These are phyloP conservation scores for Microcebus tavaratra DNA, from an alignment of 2,113 vertebrate genomes.

Conservation along the genomic window DNA sequence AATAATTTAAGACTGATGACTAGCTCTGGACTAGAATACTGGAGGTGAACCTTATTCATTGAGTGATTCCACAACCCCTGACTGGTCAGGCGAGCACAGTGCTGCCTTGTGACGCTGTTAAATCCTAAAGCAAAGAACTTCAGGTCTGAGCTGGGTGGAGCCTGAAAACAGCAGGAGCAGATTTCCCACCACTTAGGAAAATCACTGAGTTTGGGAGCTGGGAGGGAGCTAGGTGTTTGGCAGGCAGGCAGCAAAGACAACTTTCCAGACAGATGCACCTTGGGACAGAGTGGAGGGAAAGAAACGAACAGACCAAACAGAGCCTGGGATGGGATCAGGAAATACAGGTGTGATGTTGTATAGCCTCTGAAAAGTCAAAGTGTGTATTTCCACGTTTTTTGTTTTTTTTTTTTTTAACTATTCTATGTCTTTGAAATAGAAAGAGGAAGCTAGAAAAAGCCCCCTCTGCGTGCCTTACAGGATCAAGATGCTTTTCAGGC, in stretches of 20 bases:
- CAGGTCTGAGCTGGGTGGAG: not conserved
- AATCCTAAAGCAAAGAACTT: not conserved
- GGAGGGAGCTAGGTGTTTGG: not conserved
- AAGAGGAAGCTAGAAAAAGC: not conserved
- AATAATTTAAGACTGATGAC: not conserved
- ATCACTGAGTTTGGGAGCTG: not conserved
- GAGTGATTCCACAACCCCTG: not conserved
- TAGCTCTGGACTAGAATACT: not conserved
- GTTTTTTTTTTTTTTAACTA: not conserved
- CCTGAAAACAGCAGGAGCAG: not conserved
- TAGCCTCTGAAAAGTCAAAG: not conserved
- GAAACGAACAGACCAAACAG: not conserved
- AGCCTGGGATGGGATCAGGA: not conserved
- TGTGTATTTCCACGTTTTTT: not conserved
- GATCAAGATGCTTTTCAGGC: not conserved
- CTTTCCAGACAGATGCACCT: not conserved
- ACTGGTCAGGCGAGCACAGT: not conserved
- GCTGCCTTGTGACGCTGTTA: not conserved
- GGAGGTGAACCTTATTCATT: not conserved
- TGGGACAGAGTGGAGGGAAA: not conserved
- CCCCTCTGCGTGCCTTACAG: not conserved
- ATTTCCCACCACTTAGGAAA: not conserved
- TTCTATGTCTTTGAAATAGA: not conserved
- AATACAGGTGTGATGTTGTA: rapidly evolving
- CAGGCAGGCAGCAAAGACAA: not conserved